Percentiles rank a stretch among this genome's conserved stretches.
phyloP scores from a whole-genome alignment of 2,888 invertebrate species.

The Petrolisthes cinctipes region DNA sequence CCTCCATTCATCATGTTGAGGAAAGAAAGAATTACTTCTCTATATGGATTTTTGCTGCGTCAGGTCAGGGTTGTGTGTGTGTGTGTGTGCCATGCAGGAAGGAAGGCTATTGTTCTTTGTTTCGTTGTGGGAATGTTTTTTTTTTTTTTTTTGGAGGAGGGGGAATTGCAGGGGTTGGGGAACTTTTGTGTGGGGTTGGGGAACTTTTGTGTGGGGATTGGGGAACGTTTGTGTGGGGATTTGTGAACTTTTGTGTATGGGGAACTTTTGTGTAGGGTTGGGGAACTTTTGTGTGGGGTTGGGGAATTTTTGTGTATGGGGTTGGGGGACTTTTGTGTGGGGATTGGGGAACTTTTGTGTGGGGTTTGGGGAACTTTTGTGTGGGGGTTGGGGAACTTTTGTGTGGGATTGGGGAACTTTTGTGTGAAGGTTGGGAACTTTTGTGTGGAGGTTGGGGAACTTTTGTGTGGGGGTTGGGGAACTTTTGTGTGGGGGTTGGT shows the following conservation, averaged over 20 bases:
- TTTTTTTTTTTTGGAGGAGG: background rate
- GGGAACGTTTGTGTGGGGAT: background rate
- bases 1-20: slow-evolving; percentile 16
- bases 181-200: background rate
- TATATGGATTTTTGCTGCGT: slow-evolving; percentile 2
- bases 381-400: background rate
- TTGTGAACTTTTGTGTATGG: background rate
- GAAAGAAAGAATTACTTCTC: slow-evolving; percentile 19
- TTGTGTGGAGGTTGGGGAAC: background rate
- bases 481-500: background rate
- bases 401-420: background rate
- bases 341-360: too few species aligned
- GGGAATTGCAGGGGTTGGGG: background rate
- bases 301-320: too few species aligned
- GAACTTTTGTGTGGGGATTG: background rate
- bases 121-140: slow-evolving; percentile 3
- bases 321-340: too few species aligned
- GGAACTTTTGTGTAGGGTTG: background rate
- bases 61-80: slow-evolving; percentile 11
- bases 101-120: background rate
- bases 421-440: background rate
- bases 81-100: too few species aligned
- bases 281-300: background rate
- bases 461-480: background rate
- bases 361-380: background rate